Percentiles rank a stretch among this genome's conserved stretches.
Conservation (phyloP, 1,140 invertebrate genomes). For the roundworm (Caenorhabditis elegans) region DNA sequence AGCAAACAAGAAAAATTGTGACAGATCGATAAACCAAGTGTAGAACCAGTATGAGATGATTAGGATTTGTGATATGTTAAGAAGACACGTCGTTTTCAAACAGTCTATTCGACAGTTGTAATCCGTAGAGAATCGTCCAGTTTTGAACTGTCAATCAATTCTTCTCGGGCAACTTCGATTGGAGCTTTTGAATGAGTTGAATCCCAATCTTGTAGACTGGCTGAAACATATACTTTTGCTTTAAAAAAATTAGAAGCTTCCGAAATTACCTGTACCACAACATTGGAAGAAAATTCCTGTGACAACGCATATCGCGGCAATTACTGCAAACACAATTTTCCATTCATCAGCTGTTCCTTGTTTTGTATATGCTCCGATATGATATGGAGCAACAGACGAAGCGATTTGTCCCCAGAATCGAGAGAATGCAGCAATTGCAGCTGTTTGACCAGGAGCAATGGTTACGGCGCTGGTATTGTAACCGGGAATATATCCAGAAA, state of each 20-base stretch:
- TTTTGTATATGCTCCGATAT: constrained; percentile 28
- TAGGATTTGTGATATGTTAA: not conserved
- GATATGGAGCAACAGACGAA: constrained; percentile 32
- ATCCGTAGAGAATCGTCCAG: not conserved
- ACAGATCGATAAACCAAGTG: constrained; percentile 27
- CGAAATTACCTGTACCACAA: constrained; percentile 42
- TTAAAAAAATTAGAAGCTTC: not conserved
- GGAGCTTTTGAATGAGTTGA: not conserved
- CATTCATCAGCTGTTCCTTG: constrained; percentile 40
- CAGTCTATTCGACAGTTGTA: not conserved
- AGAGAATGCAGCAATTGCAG: constrained; percentile 62
- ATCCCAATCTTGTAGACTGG: not conserved
- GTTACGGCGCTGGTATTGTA: constrained; percentile 66
- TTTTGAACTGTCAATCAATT: constrained; percentile 12
- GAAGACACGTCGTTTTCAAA: not conserved
- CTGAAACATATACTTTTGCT: not conserved
- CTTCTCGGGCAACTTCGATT: not conserved
- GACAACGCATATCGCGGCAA: constrained; percentile 11
- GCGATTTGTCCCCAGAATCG: constrained; percentile 58
- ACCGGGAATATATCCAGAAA: constrained; percentile 64
- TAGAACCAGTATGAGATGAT: constrained; percentile 30
- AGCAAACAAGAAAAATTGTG: not conserved
- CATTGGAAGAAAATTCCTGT: constrained; percentile 51
- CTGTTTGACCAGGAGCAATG: constrained; percentile 61
- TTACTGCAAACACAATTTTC: constrained; percentile 25